Percentiles rank a stretch among this genome's conserved stretches.
Conservation (phyloP, 2,797 vertebrate genomes). For the Lepilemur septentrionalis region DNA sequence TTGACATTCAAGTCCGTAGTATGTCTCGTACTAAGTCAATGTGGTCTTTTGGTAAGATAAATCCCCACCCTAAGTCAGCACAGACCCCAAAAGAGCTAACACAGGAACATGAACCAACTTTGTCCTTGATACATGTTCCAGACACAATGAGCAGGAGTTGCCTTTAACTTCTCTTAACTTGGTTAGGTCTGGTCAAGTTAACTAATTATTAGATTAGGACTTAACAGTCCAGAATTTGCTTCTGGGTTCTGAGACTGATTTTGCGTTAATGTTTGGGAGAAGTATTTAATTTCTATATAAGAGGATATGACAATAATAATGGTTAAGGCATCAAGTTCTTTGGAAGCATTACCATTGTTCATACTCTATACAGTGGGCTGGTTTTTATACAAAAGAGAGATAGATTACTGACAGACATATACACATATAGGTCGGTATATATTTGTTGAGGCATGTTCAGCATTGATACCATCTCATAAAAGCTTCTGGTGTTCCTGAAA, state of each 20-base stretch:
- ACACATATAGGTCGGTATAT: not conserved
- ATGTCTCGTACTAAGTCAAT: not conserved
- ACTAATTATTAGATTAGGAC: not conserved
- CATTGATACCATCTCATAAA: not conserved
- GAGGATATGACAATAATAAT: not conserved
- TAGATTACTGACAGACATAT: not conserved
- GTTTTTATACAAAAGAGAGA: not conserved
- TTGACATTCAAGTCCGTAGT: not conserved
- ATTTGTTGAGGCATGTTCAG: not conserved
- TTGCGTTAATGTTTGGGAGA: not conserved
- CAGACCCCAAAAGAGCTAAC: not conserved
- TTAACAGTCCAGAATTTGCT: not conserved
- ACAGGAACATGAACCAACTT: not conserved
- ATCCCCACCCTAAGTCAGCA: not conserved
- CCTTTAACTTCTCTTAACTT: not conserved
- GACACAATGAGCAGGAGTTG: not conserved
- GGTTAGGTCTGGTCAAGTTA: not conserved
- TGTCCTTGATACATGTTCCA: not conserved
- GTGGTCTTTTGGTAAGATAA: not conserved
- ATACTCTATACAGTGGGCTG: not conserved
- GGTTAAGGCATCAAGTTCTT: not conserved
- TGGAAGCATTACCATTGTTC: not conserved
- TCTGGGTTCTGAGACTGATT: not conserved
- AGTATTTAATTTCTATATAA: conserved; percentile 3
- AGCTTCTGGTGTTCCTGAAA: not conserved